Conservation (phyloP, 2,888 invertebrate species). For the Phortica magna region DNA sequence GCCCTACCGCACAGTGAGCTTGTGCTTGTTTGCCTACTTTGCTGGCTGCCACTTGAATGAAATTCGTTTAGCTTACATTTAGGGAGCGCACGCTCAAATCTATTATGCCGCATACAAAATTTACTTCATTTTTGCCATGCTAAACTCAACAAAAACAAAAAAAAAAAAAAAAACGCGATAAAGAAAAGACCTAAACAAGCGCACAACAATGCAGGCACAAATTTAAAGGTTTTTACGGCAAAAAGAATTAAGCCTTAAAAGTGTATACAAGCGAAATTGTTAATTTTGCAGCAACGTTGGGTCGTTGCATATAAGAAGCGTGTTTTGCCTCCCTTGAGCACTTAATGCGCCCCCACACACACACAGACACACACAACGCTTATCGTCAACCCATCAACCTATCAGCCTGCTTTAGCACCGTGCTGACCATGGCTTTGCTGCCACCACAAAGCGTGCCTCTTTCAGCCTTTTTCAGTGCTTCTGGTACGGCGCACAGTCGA, state of each 20-base stretch:
- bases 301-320: too few relatives aligned
- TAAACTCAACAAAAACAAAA: background rate
- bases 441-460: background rate
- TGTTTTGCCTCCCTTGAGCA: too few relatives aligned
- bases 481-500: background rate
- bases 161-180: background rate
- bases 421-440: too few relatives aligned
- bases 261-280: constrained; percentile 8
- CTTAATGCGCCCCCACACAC: too few relatives aligned
- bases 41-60: constrained; percentile 5
- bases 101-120: constrained; percentile 14
- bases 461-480: background rate
- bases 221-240: constrained; percentile 13
- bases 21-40: background rate
- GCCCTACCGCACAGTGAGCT: background rate
- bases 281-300: background rate
- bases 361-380: too few relatives aligned
- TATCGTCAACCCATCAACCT: too few relatives aligned
- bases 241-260: constrained; percentile 1
- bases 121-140: constrained; percentile 5
- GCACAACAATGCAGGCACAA: constrained; percentile 25
- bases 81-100: constrained; percentile 16
- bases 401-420: too few relatives aligned
- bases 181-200: constrained; percentile 1
- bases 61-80: constrained; percentile 29